A percentile compares a stretch with the other conserved stretches of the same genome.
Conservation (phyloP, 2,113 vertebrate genomes). For the Passerina amoena region DNA sequence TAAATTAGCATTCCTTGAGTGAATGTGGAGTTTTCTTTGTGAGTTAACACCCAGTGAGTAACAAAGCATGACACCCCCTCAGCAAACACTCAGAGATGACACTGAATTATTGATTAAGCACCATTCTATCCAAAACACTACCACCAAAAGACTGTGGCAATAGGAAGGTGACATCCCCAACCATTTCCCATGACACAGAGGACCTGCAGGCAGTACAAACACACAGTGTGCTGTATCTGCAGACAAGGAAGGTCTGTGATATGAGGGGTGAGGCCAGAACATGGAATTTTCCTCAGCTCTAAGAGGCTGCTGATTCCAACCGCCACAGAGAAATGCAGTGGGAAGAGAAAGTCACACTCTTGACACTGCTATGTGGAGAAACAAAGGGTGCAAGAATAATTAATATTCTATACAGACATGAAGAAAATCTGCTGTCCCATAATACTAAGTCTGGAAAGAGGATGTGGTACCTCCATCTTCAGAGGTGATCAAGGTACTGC, state of each 20-base stretch:
- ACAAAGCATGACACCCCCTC: neutral
- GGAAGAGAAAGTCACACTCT: neutral
- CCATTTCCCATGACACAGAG: neutral
- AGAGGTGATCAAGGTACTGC: neutral
- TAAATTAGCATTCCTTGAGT: accelerated
- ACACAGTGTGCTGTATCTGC: neutral
- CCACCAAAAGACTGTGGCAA: neutral
- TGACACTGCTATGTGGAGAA: neutral
- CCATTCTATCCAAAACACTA: neutral
- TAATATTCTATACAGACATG: neutral
- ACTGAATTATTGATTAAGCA: neutral
- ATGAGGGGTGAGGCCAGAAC: neutral
- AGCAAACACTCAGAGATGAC: neutral
- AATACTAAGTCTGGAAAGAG: neutral
- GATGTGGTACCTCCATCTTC: neutral
- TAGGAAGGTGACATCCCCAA: neutral
- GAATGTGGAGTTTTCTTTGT: accelerated
- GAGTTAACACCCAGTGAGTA: neutral
- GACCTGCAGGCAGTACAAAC: neutral
- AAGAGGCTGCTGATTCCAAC: neutral
- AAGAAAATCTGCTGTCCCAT: neutral
- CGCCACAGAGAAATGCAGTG: accelerated
- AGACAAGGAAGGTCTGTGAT: neutral
- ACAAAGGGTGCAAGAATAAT: neutral
- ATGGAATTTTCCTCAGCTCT: neutral